A percentile compares a stretch with the other conserved stretches of the same genome.
phyloP scores from a whole-genome alignment of 2,888 invertebrate species.

The Euplexia lucipara region DNA sequence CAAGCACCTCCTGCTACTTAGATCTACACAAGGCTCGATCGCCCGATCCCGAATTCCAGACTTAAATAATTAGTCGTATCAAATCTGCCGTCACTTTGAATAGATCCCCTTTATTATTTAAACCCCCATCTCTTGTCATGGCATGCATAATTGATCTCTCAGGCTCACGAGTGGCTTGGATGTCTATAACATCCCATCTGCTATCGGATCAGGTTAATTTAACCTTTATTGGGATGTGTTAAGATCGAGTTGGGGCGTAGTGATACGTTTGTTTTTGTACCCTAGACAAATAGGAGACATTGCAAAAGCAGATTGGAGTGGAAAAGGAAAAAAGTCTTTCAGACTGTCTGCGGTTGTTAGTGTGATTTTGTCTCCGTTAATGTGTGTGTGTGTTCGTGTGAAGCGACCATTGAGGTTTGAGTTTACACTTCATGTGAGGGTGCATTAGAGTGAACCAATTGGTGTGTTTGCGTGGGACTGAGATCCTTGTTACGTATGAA shows the following conservation, averaged over 20 bases:
- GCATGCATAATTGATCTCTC: conserved; percentile 80
- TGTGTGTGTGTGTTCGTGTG: conserved; percentile 28
- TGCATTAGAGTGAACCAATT: conserved; percentile 39
- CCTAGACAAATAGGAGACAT: conserved; percentile 70
- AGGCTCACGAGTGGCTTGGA: conserved; percentile 68
- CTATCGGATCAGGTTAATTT: conserved; percentile 43
- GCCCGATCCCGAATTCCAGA: conserved; percentile 43
- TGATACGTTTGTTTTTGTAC: conserved; percentile 27
- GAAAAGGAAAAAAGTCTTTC: conserved; percentile 65
- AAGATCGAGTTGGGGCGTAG: conserved; percentile 18
- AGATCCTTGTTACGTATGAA: conserved; percentile 17
- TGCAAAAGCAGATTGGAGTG: conserved; percentile 67
- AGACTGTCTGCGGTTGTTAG: conserved; percentile 61
- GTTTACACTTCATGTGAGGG: conserved; percentile 49
- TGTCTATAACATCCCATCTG: conserved; percentile 52
- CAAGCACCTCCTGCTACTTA: conserved; percentile 2
- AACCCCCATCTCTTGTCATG: conserved; percentile 73
- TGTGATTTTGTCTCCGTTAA: conserved; percentile 48
- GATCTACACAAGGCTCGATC: not conserved
- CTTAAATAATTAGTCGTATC: conserved; percentile 69
- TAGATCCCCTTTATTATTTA: conserved; percentile 75
- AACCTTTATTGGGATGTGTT: conserved; percentile 52
- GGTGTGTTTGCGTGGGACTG: conserved; percentile 20
- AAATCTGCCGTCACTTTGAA: conserved; percentile 65
- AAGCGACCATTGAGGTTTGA: conserved; percentile 58